These are phyloP conservation scores for Trematocara macrostoma DNA, from an alignment of 2,113 vertebrate genomes.

Conservation along the genomic window DNA sequence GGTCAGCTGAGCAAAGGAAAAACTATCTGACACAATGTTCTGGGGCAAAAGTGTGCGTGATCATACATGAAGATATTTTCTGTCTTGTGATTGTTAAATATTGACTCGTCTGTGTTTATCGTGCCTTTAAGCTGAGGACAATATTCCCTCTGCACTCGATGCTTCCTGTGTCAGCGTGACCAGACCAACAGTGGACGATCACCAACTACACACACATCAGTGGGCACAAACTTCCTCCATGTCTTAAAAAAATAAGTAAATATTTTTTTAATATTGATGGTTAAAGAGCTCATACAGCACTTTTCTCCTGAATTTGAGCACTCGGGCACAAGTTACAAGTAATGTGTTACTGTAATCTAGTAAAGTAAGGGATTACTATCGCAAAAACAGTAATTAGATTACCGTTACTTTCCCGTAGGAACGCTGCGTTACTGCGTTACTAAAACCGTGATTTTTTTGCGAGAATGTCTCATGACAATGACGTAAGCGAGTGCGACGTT, in stretches of 20 bases:
- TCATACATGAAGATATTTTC: not conserved
- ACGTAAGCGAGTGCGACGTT: too few relatives aligned
- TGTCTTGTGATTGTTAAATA: not conserved
- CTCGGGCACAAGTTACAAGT: not conserved
- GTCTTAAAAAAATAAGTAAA: not conserved
- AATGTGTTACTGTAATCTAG: too few relatives aligned
- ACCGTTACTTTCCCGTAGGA: too few relatives aligned
- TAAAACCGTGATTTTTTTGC: too few relatives aligned
- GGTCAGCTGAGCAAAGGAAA: not conserved
- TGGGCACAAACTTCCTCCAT: not conserved
- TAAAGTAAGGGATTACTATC: too few relatives aligned
- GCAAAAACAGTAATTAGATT: too few relatives aligned
- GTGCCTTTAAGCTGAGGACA: not conserved
- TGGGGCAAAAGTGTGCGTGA: not conserved
- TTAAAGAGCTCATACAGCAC: not conserved
- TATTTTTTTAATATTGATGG: not conserved
- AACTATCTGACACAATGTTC: not conserved
- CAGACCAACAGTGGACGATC: not conserved
- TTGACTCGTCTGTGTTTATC: not conserved
- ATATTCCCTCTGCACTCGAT: not conserved
- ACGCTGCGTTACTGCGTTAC: too few relatives aligned
- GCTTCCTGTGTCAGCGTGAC: not conserved
- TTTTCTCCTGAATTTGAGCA: not conserved
- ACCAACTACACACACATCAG: not conserved
- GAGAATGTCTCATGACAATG: too few relatives aligned